These are phyloP conservation scores for Hyalella azteca DNA, from an alignment of 2,888 invertebrate genomes.

Conservation along the genomic window DNA sequence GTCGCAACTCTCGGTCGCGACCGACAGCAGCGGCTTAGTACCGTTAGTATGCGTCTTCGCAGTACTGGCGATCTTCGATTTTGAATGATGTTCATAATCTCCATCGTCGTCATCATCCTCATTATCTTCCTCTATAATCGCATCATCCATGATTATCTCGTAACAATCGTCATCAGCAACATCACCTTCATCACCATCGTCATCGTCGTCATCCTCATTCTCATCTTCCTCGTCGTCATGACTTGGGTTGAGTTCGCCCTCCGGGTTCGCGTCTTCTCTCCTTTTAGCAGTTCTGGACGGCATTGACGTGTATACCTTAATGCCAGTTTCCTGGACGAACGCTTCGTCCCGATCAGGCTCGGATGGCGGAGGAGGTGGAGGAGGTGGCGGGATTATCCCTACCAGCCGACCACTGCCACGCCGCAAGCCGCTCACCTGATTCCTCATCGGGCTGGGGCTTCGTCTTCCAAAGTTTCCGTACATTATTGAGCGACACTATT, in stretches of 20 bases:
- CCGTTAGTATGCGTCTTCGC: not conserved
- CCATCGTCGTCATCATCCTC: conserved; percentile 36
- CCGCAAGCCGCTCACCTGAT: not conserved
- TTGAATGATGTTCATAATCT: not conserved
- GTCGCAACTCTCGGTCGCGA: not conserved
- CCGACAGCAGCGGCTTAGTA: not conserved
- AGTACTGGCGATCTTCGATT: not conserved
- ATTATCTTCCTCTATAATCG: conserved; percentile 39
- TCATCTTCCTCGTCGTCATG: conserved; percentile 39
- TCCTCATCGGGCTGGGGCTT: conserved; percentile 31
- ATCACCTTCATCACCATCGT: conserved; percentile 53
- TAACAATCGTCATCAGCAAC: conserved; percentile 52
- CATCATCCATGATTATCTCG: conserved; percentile 39
- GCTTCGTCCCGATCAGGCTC: conserved; percentile 54
- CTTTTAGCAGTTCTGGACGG: not conserved
- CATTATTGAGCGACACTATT: conserved; percentile 16
- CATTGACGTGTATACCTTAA: conserved; percentile 48
- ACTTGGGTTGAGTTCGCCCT: conserved; percentile 22
- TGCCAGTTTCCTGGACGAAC: conserved; percentile 56
- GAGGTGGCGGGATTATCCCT: conserved; percentile 31
- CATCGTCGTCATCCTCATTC: conserved; percentile 53
- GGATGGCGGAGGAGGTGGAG: conserved; percentile 32
- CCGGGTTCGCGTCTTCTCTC: conserved; percentile 9
- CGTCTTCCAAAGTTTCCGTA: conserved; percentile 23
- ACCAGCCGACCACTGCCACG: not conserved